Evolutionary conservation across 2,888 invertebrate species (phyloP).

Genomic region (Ennomos quercinarius): DNA sequence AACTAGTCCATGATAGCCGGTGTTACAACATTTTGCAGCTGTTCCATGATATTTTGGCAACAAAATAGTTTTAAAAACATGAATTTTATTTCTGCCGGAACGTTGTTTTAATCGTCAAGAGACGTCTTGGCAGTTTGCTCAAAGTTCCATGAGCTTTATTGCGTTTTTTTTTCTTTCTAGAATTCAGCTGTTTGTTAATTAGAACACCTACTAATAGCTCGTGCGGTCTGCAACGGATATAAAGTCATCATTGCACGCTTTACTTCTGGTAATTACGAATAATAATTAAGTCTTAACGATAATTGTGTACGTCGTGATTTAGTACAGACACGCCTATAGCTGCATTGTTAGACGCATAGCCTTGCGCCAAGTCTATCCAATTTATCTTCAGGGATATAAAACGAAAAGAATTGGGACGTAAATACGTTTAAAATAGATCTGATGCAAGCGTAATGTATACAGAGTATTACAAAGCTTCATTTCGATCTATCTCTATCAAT

Average conservation of each 20-base stretch:
- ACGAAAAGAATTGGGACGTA: conserved; percentile 15
- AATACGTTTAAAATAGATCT: neutral
- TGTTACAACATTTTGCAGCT: conserved; percentile 65
- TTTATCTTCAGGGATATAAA: conserved; percentile 7
- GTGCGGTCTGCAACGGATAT: conserved; percentile 16
- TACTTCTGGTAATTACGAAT: conserved; percentile 12
- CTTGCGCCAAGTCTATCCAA: conserved; percentile 8
- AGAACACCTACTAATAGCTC: conserved; percentile 51
- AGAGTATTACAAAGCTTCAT: neutral
- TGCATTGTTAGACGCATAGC: conserved; percentile 9
- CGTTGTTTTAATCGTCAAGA: conserved; percentile 77
- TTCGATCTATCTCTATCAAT: conserved; percentile 8
- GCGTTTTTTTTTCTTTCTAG: conserved; percentile 63
- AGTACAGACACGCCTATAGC: neutral
- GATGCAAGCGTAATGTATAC: no score
- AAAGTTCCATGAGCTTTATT: conserved; percentile 76
- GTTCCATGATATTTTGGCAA: conserved; percentile 75
- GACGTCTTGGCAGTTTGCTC: conserved; percentile 80
- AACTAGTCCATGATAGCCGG: conserved; percentile 43
- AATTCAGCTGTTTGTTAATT: conserved; percentile 75
- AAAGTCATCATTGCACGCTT: conserved; percentile 13
- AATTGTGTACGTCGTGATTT: neutral
- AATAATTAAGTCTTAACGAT: conserved; percentile 13
- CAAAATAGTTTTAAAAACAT: conserved; percentile 72
- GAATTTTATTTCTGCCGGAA: conserved; percentile 70